Base-by-base conservation (phyloP, 2,888 invertebrate genomes). In the Hololepta plana region DNA sequence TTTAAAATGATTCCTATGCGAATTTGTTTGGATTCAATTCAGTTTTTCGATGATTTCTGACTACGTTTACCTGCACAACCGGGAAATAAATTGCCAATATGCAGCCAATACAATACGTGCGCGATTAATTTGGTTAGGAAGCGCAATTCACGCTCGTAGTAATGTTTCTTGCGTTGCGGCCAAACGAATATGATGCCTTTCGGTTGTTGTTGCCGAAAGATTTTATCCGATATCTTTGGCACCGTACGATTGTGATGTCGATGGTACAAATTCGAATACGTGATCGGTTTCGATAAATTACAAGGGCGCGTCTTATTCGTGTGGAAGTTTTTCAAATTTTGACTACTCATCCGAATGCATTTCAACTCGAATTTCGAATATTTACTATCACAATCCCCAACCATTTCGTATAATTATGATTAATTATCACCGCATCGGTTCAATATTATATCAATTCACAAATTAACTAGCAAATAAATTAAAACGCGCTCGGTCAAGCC, bases 91-190 rank as follows among this genome's bases (percentile, higher is more conserved):
- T 43, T 38, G 24, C 39, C 32, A 11, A 39, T 28, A 20, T 49
- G 41, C 12, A 45, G 29, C 37, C 43, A 44, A 34, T 39, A 48
- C 14, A 49, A 30, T 4, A 38, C 28, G 22, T 49, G 46, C 3
- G 46, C 41, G 14, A 46, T 6, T n/a, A 45, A 27, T 43, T 47
- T 44, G 15, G 35, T 34, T 4, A 44, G 10, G 15, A 38, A 30
- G 2, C 37, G 37, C 9, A 44, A 26, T 28, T 43, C 41, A 30
- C 42, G 38, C 22, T 37, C 35, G 10, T 35, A 33, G 27, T 30
- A 33, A 9, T 34, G 28, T 19, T 35, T 36, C 23, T 31, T 28
- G 15, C 31, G 33, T 26, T 38, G 34, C 11, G 38, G 38, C 38
- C 37, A 39, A 15, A 38, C 35, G 20, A 40, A 38, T 13, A 40